phyloP scores from a whole-genome alignment of 2,888 invertebrate genomes.

The Acrobeloides nanus region DNA sequence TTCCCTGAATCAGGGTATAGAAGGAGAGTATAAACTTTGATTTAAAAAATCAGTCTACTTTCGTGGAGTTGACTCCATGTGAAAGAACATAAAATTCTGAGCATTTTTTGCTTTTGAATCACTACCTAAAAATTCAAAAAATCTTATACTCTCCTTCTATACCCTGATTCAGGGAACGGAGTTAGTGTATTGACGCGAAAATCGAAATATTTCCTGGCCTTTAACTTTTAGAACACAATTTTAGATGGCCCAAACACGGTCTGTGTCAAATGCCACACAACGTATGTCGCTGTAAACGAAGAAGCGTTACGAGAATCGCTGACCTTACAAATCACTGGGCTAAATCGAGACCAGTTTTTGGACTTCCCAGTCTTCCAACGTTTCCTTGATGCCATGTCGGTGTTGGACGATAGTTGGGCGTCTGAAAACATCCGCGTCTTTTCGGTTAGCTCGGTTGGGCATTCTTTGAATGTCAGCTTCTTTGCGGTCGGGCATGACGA shows the following conservation, averaged over 20 bases:
- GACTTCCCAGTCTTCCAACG: conserved; percentile 38
- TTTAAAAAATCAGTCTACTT: conserved; percentile 12
- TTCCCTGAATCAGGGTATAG: too few species aligned
- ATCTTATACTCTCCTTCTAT: not conserved
- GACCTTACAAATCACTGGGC: conserved; percentile 28
- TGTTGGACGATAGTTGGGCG: conserved; percentile 17
- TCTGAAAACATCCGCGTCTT: conserved; percentile 28
- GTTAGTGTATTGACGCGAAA: too few species aligned
- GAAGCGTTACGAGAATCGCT: conserved; percentile 38
- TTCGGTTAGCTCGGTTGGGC: too few species aligned
- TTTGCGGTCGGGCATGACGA: conserved; percentile 25
- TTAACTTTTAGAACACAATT: not conserved
- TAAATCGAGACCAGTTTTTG: conserved; percentile 40
- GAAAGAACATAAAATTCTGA: too few species aligned
- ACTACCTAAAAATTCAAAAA: too few species aligned
- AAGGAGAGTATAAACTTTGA: conserved; percentile 1
- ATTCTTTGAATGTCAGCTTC: conserved; percentile 29
- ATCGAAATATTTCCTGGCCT: too few species aligned
- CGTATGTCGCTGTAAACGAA: conserved; percentile 32
- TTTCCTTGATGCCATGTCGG: conserved; percentile 28
- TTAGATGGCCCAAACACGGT: conserved; percentile 48
- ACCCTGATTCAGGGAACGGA: too few species aligned
- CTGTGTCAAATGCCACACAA: conserved; percentile 35
- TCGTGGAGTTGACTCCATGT: too few species aligned
- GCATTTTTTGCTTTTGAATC: too few species aligned